Base-by-base conservation (phyloP, 2,113 vertebrate genomes). In the Myotis yumanensis region DNA sequence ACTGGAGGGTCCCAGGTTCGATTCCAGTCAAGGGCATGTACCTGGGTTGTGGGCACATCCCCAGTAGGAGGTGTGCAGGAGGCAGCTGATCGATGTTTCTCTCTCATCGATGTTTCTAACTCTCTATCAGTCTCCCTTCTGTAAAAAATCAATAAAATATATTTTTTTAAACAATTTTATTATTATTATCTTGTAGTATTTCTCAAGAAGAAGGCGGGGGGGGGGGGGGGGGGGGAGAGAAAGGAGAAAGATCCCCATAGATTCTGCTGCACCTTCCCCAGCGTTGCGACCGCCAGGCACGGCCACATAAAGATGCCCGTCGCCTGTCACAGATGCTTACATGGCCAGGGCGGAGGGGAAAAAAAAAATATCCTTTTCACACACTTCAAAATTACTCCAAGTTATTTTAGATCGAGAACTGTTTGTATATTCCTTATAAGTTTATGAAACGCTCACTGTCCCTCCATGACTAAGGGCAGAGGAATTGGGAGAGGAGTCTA, bases 401-500 rank as follows among this genome's bases (percentile, higher is more conserved):
- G 98, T 98, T 98, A 98, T 98, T 98, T 98, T 98, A 98, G 98
- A 98, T 98, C 93, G 97, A 97, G 97, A 98, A 98, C 98, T 98
- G 98, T 98, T 98, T 98, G 98, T 98, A 98, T 98, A 99, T 99
- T 98, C 99, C 99, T 99, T 99, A 99, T 99, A 99, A 99, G 99
- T 98, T 98, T 98, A 98, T 98, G 98, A 98, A 98, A 97, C 98
- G 97, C 98, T 97, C 98, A 97, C 97, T 98, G 98, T 98, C 98
- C 98, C 98, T 97, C 98, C 97, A 98, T 98, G 98, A 99, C 99
- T 99, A 99, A 99, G 98, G 96, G 97, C 98, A 97, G 94, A 97
- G 98, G 98, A 99, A 99, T 99, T 98, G 98, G 98, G 98, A 98
- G 98, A 98, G 98, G 98, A 98, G 96, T 98, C 98, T 98, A 99